Evolutionary conservation across 2,888 invertebrate genomes (phyloP).

Genomic region (Pediacus dermestoides): DNA sequence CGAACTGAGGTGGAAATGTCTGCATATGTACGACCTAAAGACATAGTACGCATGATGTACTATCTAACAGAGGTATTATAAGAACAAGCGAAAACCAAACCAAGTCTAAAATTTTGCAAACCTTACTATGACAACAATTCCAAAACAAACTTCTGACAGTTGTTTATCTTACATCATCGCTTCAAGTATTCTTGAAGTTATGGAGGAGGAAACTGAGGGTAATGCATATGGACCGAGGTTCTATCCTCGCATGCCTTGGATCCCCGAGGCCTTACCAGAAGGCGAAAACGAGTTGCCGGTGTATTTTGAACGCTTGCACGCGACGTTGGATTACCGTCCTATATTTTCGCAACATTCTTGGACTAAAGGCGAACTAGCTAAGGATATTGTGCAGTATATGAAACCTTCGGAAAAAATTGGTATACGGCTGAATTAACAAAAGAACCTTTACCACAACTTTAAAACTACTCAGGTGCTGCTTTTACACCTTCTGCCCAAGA

Average conservation of each 20-base stretch:
- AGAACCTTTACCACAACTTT: too few relatives aligned
- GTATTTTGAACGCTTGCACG: conserved; percentile 30
- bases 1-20: conserved; percentile 55
- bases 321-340: conserved; percentile 57
- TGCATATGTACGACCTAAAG: conserved; percentile 50
- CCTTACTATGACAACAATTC: too few relatives aligned
- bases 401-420: conserved; percentile 69
- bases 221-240: conserved; percentile 29
- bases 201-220: conserved; percentile 4
- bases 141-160: too few relatives aligned
- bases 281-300: conserved; percentile 13
- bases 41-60: conserved; percentile 56
- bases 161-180: too few relatives aligned
- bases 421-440: too few relatives aligned
- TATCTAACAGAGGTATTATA: conserved; percentile 51
- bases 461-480: too few relatives aligned
- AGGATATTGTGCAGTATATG: conserved; percentile 56
- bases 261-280: conserved; percentile 26
- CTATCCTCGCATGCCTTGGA: conserved; percentile 26
- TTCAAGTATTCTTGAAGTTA: too few relatives aligned
- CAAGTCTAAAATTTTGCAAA: neutral
- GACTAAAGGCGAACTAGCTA: conserved; percentile 67
- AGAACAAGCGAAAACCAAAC: neutral
- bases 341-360: conserved; percentile 64
- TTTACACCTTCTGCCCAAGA: conserved; percentile 56